phyloP scores from a whole-genome alignment of 2,888 invertebrate genomes.

The Halictus ligatus region DNA sequence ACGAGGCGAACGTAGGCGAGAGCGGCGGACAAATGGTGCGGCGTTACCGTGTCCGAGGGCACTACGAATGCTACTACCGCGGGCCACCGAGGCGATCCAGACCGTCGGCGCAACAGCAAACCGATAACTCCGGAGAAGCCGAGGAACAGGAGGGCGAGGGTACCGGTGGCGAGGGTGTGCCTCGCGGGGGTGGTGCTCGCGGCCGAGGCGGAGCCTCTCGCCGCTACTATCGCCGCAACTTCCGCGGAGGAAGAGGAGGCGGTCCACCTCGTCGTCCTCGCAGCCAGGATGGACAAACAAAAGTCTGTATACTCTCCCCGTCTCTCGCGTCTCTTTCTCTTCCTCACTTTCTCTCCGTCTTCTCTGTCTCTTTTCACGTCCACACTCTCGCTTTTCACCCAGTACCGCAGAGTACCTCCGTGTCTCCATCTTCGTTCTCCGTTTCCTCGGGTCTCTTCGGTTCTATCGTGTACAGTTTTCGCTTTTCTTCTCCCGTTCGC shows the following conservation, averaged over 20 bases:
- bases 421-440: not conserved
- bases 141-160: constrained; percentile 76
- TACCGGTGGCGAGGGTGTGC: constrained; percentile 73
- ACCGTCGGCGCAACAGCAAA: constrained; percentile 75
- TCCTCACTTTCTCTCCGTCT: not conserved
- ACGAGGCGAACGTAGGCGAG: constrained; percentile 83
- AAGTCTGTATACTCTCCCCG: constrained; percentile 37
- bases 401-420: not conserved
- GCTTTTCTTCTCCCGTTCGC: not conserved
- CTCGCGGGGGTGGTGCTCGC: constrained; percentile 80
- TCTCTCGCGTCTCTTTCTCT: not conserved
- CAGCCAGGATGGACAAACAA: constrained; percentile 85
- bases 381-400: not conserved
- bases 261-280: constrained; percentile 85
- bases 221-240: constrained; percentile 91
- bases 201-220: constrained; percentile 85
- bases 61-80: constrained; percentile 84
- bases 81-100: constrained; percentile 83
- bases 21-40: constrained; percentile 81
- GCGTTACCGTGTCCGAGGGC: constrained; percentile 85
- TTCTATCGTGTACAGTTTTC: not conserved
- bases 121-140: constrained; percentile 82
- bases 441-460: not conserved
- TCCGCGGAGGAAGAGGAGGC: constrained; percentile 88
- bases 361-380: not conserved